Conservation (phyloP, 2,797 vertebrate genomes). For the Diplodus puntazzo region DNA sequence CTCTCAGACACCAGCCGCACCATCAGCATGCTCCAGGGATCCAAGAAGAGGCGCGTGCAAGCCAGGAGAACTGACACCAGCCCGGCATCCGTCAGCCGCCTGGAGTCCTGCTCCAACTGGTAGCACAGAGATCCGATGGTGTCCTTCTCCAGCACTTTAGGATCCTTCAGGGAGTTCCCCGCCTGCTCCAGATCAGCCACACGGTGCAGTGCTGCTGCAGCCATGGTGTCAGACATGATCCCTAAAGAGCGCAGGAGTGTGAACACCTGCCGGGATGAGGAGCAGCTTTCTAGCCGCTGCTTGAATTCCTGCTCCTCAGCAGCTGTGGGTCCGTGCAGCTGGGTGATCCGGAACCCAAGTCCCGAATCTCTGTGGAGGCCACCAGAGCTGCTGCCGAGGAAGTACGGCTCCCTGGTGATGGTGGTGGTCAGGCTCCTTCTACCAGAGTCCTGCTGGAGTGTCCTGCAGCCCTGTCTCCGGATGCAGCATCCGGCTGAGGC, state of each 20-base stretch:
- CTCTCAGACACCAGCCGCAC: constrained; percentile 87
- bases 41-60: constrained; percentile 85
- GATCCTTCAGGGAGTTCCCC: constrained; percentile 70
- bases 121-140: constrained; percentile 86
- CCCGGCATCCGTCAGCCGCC: constrained; percentile 80
- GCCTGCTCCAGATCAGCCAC: constrained; percentile 88
- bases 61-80: constrained; percentile 87
- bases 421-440: constrained; percentile 74
- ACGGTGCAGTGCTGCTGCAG: constrained; percentile 85
- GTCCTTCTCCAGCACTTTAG: constrained; percentile 78
- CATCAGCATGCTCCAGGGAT: constrained; percentile 86
- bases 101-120: constrained; percentile 85
- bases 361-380: constrained; percentile 69
- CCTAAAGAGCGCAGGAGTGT: constrained; percentile 79
- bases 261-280: constrained; percentile 85
- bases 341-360: constrained; percentile 68
- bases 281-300: constrained; percentile 74
- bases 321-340: constrained; percentile 63
- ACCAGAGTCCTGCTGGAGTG: constrained; percentile 15
- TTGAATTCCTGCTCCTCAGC: constrained; percentile 79
- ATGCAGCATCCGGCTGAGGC: constrained; percentile 49
- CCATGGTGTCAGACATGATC: constrained; percentile 84
- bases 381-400: constrained; percentile 67
- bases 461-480: constrained; percentile 49
- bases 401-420: constrained; percentile 69